These are phyloP conservation scores for Drosophila suboccidentalis DNA, from an alignment of 2,888 invertebrate genomes.

Conservation along the genomic window DNA sequence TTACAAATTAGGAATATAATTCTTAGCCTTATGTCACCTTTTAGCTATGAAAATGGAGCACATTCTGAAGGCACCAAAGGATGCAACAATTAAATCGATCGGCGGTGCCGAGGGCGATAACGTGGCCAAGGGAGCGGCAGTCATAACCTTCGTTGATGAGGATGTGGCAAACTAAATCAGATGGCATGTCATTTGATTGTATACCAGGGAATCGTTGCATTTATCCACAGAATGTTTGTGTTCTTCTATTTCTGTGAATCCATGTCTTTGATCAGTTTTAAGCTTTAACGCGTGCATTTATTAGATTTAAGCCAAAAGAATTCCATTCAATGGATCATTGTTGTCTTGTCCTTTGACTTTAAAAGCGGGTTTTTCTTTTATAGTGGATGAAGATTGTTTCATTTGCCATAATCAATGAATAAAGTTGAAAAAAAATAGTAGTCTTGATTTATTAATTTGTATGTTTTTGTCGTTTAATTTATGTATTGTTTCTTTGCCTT, in stretches of 20 bases:
- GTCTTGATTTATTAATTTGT: constrained; percentile 44
- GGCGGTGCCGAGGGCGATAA: constrained; percentile 92
- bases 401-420: constrained; percentile 12
- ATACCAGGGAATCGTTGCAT: constrained; percentile 74
- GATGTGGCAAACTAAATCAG: constrained; percentile 35
- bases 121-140: constrained; percentile 91
- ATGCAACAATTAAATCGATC: constrained; percentile 91
- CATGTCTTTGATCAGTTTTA: constrained; percentile 36
- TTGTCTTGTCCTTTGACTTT: constrained; percentile 51
- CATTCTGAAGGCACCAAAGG: constrained; percentile 93
- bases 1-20: neutral
- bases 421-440: constrained; percentile 29
- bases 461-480: constrained; percentile 49
- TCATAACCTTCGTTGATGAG: constrained; percentile 87
- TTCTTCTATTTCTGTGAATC: constrained; percentile 22
- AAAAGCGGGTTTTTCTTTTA: constrained; percentile 29
- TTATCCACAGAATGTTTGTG: constrained; percentile 60
- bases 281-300: constrained; percentile 70
- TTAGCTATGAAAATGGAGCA: constrained; percentile 99
- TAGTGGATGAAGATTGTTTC: constrained; percentile 1
- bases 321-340: constrained; percentile 66
- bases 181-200: neutral
- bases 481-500: constrained; percentile 32
- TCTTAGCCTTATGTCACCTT: neutral
- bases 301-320: constrained; percentile 63